Conservation (phyloP, 2,888 invertebrate species). For the Drosophila anomelani region DNA sequence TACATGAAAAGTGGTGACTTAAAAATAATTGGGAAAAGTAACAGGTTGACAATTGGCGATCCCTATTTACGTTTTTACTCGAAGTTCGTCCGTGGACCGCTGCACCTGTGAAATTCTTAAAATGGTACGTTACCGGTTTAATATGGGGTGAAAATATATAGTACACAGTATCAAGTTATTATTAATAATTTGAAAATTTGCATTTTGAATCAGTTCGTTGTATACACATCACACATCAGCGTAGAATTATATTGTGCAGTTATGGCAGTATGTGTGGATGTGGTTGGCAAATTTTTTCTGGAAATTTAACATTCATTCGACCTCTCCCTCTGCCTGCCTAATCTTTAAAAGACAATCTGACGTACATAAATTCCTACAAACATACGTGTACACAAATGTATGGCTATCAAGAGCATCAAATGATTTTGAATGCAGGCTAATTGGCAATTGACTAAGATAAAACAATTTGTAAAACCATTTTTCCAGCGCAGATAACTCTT, state of each 20-base stretch:
- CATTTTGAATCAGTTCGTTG: not conserved
- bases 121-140: slow-evolving; percentile 26
- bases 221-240: not conserved
- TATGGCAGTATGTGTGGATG: slow-evolving; percentile 31
- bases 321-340: slow-evolving; percentile 41
- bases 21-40: no score
- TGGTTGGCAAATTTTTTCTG: slow-evolving; percentile 31
- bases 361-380: slow-evolving; percentile 4
- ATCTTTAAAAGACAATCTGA: slow-evolving; percentile 20
- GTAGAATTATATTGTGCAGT: slow-evolving; percentile 2
- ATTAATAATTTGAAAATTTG: slow-evolving; percentile 4
- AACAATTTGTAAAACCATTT: slow-evolving; percentile 1
- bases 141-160: not conserved
- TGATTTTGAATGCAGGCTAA: slow-evolving; percentile 13
- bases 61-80: not conserved
- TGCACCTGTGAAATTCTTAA: slow-evolving; percentile 24
- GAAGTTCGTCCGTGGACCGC: slow-evolving; percentile 25
- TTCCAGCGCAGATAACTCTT: slow-evolving; percentile 17
- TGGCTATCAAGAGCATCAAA: slow-evolving; percentile 7
- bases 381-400: slow-evolving; percentile 7
- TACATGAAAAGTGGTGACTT: no score
- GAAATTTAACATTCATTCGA: slow-evolving; percentile 52
- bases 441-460: slow-evolving; percentile 35
- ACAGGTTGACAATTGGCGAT: no score
- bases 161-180: slow-evolving; percentile 6